Base-by-base conservation (phyloP, 2,888 invertebrate genomes). In the Rambutsinella grinnellia region DNA sequence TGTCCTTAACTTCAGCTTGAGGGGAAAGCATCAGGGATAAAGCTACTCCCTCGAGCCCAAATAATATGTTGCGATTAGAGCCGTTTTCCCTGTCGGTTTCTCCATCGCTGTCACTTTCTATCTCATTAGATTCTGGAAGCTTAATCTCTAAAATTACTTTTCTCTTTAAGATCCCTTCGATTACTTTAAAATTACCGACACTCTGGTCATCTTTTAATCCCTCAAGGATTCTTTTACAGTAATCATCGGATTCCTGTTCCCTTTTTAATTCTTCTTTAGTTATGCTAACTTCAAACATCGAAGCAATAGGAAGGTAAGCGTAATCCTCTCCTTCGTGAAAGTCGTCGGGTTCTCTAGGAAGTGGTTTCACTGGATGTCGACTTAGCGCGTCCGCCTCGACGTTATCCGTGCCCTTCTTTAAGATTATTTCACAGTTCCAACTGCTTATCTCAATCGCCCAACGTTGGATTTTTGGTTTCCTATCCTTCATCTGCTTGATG, bases 371-470 rank as follows among this genome's bases (percentile, higher is more conserved):
- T 27, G 78, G 65, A 60, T 28, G 27, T 21, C 80, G 27, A 1
- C 71, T 71, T 27, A 81, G 47, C 24, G 66, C 60, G 51, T 81
- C 80, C 17, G 80, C 79, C 21, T 53, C 69, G 1, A 76, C 58
- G 53, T 80, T 80, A 0, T 68, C 19, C 21, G 24, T 66, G 15
- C 80, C 80, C 6, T 23, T 26, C 8, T 51, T 13, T 28, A 24
- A 44, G 0, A 44, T 8, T 1, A 80, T 58, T 1, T 69, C 27
- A 0, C 36, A 24, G 10, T 65, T 49, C 76, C 75, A 76, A 10
- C n/a, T n/a, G 0, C 53, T 23, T 15, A 81, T 49, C 47, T 80
- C 76, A 0, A 36, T 0, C 17, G 63, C 68, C 80, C 80, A 80
- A n/a, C 80, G 15, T 8, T 23, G 36, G 5, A 80, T 47, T 28